Evolutionary conservation across 2,888 invertebrate genomes (phyloP), one percentile per base, ranked within the genome.

Genomic region (Drosophila nr. perissopoda): DNA sequence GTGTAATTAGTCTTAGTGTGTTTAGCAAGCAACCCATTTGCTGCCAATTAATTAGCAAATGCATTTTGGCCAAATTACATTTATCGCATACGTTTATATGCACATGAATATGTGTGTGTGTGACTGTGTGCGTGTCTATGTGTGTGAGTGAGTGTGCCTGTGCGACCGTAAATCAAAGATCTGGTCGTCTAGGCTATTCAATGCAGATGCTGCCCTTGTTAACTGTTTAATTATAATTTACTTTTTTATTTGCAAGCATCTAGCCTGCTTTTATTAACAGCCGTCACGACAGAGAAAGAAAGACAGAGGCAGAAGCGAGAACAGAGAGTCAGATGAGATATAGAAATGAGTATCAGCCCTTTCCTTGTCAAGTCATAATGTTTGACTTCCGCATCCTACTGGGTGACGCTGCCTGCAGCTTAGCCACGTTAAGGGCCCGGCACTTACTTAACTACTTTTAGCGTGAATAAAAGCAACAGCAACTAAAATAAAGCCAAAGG

Each of bases 41-140:
- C 65, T 38, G 58, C n/a, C 74, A 67, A 51, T 68, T 60, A 74
- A 73, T 73, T 73, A 74, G 74, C 53, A 72, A 72, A 72, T 72
- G 72, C 75, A 59, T 73, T 69, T 56, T 48, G 60, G 40, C 31
- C 57, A 57, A 61, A 21, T 21, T 21, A 46, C 46, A 16, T 25
- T 46, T 46, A 46, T 16, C 13, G 21, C 1, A 16, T 16, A 16
- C 21, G 21, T 7, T 46, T 21, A 46, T 21, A 21, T 21, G 21
- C 21, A 13, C 13, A 42, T 13, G 6, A 10, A 33, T 42, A 13
- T 13, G 18, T 42, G n/a, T 42, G n/a, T 42, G 21, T 46, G 13
- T 21, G 21, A 13, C 2, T 10, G 40, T n/a, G 38, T 18, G 8
- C 5, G n/a, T n/a, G n/a, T n/a, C 5, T 2, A 5, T n/a, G n/a